Percentiles rank a stretch among this genome's conserved stretches.
Evolutionary conservation across 1,140 invertebrate species (phyloP).

Genomic region (Nylanderia fulva): DNA sequence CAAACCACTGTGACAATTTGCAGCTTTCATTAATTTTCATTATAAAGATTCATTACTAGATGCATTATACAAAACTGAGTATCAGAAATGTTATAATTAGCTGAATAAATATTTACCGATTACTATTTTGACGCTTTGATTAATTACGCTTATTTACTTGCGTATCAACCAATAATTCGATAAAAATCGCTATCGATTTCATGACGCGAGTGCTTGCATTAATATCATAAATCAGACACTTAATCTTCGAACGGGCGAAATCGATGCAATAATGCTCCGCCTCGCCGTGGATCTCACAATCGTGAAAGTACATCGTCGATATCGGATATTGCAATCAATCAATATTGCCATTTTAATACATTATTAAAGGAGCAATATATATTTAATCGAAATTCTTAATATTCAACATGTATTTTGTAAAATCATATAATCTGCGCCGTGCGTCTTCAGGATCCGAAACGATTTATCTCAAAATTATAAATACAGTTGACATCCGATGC

Average conservation of each 20-base stretch:
- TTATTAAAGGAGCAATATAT: not conserved
- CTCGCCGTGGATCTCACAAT: slow-evolving; percentile 6
- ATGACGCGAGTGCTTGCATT: slow-evolving; percentile 24
- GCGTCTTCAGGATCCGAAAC: slow-evolving; percentile 2
- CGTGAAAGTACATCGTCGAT: slow-evolving; percentile 17
- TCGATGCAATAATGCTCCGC: slow-evolving; percentile 39
- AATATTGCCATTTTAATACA: not conserved
- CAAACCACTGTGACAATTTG: not conserved
- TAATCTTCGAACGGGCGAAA: slow-evolving; percentile 41
- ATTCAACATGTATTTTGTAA: not conserved
- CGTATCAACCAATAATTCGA: slow-evolving; percentile 39
- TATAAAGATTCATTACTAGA: not conserved
- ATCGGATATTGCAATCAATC: not conserved
- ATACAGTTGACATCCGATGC: slow-evolving; percentile 42
- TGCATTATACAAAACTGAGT: not conserved
- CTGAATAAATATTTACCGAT: slow-evolving; percentile 27
- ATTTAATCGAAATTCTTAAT: slow-evolving; percentile 15
- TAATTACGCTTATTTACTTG: slow-evolving; percentile 28
- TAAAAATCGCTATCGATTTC: slow-evolving; percentile 55
- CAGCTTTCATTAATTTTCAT: not conserved
- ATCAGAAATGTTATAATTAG: slow-evolving; percentile 25
- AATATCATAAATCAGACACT: slow-evolving; percentile 49
- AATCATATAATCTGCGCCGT: not conserved
- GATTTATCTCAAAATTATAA: slow-evolving; percentile 49
- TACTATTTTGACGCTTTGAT: slow-evolving; percentile 40